Percentiles rank a stretch among this genome's conserved stretches.
These are phyloP conservation scores for Baccha elongata DNA, from an alignment of 2,888 invertebrate genomes.

Conservation along the genomic window DNA sequence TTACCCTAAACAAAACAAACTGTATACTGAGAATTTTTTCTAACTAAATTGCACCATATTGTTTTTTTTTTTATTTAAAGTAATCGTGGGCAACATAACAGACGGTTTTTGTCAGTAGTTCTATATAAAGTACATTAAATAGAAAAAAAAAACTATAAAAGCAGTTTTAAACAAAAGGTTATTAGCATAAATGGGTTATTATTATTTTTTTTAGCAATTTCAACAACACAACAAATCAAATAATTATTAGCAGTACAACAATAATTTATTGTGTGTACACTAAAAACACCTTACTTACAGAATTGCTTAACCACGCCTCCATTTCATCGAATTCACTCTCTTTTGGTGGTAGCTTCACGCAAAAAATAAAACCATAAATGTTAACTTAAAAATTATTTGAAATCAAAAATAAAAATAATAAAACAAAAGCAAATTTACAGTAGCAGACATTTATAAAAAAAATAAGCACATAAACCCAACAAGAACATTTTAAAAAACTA, in stretches of 20 bases:
- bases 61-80: no score
- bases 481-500: constrained; percentile 71
- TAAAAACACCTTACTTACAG: constrained; percentile 80
- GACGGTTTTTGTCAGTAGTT: no score
- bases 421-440: constrained; percentile 74
- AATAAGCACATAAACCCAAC: constrained; percentile 67
- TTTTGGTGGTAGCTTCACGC: constrained; percentile 84
- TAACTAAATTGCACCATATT: no score
- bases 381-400: constrained; percentile 79
- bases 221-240: constrained; percentile 5
- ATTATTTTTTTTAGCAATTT: not conserved
- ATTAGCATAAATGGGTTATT: constrained; percentile 49
- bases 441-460: constrained; percentile 68
- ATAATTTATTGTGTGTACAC: constrained; percentile 48
- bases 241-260: constrained; percentile 56
- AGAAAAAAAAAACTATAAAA: not conserved
- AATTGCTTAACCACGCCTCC: constrained; percentile 95
- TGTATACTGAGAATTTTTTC: no score
- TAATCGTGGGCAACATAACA: no score
- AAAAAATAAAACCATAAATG: constrained; percentile 75
- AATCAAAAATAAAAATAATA: constrained; percentile 74
- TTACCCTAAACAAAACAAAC: no score
- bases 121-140: not conserved
- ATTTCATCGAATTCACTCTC: constrained; percentile 96
- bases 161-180: not conserved